phyloP scores from a whole-genome alignment of 53 echinoderm and acorn worm species.

The Echinometra lucunter region DNA sequence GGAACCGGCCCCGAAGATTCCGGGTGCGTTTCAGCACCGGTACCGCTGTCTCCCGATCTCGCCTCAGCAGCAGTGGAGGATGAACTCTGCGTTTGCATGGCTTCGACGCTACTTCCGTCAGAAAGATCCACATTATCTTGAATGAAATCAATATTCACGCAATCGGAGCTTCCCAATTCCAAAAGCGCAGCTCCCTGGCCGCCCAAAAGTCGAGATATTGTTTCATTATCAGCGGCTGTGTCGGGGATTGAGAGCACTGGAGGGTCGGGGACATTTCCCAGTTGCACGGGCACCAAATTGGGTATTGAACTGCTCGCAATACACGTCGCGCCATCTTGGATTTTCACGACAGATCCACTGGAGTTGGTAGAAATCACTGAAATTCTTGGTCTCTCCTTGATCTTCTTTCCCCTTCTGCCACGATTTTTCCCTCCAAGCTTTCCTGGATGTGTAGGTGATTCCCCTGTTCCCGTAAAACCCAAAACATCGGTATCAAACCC shows the following conservation, averaged over 20 bases:
- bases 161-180: conserved; percentile 63
- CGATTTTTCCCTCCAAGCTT: conserved; percentile 2
- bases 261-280: conserved; percentile 44
- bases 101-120: not conserved
- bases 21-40: not conserved
- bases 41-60: not conserved
- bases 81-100: conserved; percentile 16
- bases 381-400: not conserved
- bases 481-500: conserved; percentile 79
- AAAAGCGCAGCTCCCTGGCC: conserved; percentile 66
- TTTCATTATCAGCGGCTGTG: conserved; percentile 65
- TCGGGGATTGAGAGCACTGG: conserved; percentile 67
- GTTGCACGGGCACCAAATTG: conserved; percentile 66
- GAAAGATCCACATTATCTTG: conserved; percentile 56
- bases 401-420: conserved; percentile 13
- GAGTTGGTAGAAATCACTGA: conserved; percentile 52
- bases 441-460: conserved; percentile 25
- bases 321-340: conserved; percentile 64
- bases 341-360: conserved; percentile 53
- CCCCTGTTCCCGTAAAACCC: conserved; percentile 60
- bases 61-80: not conserved
- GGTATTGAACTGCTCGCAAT: conserved; percentile 3
- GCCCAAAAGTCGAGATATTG: conserved; percentile 61
- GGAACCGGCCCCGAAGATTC: conserved; percentile 18
- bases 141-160: conserved; percentile 67